A percentile compares a stretch with the other conserved stretches of the same genome.
These are phyloP conservation scores for Agriopis marginaria DNA, from an alignment of 2,888 invertebrate species.

Conservation along the genomic window DNA sequence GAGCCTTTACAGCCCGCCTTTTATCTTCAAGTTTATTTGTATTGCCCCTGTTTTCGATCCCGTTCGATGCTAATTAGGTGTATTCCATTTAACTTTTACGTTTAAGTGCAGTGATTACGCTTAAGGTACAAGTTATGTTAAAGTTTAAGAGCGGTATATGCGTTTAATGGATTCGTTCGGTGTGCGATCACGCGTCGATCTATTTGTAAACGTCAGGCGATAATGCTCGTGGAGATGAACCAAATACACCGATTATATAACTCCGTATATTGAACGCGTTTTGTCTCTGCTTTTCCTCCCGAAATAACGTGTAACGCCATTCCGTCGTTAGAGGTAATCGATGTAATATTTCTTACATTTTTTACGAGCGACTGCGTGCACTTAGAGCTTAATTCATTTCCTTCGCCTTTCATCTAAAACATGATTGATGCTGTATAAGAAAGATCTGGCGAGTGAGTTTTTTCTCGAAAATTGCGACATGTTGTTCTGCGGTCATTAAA, in stretches of 20 bases:
- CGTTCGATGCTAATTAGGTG: conserved; percentile 68
- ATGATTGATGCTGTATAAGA: conserved; percentile 75
- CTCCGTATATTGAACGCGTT: conserved; percentile 19
- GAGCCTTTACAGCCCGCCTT: conserved; percentile 72
- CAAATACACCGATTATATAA: conserved; percentile 32
- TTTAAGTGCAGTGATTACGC: conserved; percentile 51
- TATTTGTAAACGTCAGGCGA: conserved; percentile 36
- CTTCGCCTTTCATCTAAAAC: conserved; percentile 69
- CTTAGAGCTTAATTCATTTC: conserved; percentile 73
- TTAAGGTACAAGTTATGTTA: conserved; percentile 40
- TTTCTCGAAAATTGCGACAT: conserved; percentile 65
- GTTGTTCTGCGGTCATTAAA: conserved; percentile 65
- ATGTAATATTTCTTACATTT: conserved; percentile 80
- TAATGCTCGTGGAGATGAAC: conserved; percentile 45
- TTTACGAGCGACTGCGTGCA: conserved; percentile 71
- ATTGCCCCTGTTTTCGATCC: conserved; percentile 68
- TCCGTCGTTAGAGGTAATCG: conserved; percentile 75
- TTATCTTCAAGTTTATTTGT: conserved; percentile 79
- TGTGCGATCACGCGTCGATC: conserved; percentile 34
- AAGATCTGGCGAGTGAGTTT: conserved; percentile 57
- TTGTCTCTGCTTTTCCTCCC: conserved; percentile 37
- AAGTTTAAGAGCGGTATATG: conserved; percentile 19
- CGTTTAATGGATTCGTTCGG: conserved; percentile 35
- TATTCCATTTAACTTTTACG: conserved; percentile 58
- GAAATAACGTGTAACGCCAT: conserved; percentile 66